Base-by-base conservation (phyloP, 2,888 invertebrate genomes). In the Lochmaea crataegi region DNA sequence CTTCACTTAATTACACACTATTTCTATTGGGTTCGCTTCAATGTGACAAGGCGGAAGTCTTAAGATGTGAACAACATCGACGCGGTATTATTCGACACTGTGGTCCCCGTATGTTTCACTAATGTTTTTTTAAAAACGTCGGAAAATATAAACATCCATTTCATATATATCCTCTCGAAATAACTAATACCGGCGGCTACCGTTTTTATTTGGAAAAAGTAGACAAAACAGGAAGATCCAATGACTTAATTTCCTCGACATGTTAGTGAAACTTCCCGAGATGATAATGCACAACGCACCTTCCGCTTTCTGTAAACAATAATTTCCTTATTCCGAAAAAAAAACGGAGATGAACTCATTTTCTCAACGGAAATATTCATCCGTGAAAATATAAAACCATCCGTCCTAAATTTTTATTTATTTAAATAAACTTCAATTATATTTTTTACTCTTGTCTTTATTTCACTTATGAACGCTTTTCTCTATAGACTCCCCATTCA, bases 231-330 rank as follows among this genome's bases (percentile, higher is more conserved):
- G 58, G 32, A 58, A 26, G 26, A 58, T 32, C 58, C 58, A 58
- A 58, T 58, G 58, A 58, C 26, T 58, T 58, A 58, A 58, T 58
- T 58, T 58, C 58, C 58, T 58, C 26, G 26, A 58, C 58, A 32
- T 32, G 58, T 58, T 58, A 58, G 58, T 58, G 26, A 32, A n/a
- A 32, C n/a, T 58, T 26, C 32, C 58, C 12, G 58, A 58, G 58
- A 58, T 12, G 18, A 26, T 58, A 22, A 58, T 12, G 58, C 38
- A 58, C 3, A 32, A 58, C 58, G 58, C 58, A 58, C n/a, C 58
- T 7, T 26, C 58, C 58, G 58, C 38, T 18, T 26, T 38, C 58
- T 26, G 58, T 18, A 58, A 26, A 58, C 58, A 58, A 58, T 58
- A 58, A 58, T 58, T 58, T 58, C 58, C 58, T 26, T 58, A 6